Conservation (phyloP, 2,113 vertebrate species). For the Lutjanus erythropterus region DNA sequence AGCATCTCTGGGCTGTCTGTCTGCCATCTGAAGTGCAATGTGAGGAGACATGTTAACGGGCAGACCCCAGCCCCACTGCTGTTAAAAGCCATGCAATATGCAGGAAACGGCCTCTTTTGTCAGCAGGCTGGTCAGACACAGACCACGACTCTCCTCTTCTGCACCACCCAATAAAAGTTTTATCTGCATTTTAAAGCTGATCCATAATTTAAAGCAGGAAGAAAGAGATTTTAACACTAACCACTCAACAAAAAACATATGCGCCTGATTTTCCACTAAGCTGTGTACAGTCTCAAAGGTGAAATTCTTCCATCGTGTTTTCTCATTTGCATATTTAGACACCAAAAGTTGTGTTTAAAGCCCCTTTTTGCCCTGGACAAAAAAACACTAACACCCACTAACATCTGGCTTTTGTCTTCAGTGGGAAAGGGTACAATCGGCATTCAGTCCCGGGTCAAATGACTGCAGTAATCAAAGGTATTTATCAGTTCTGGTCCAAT, state of each 20-base stretch:
- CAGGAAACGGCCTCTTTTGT: constrained; percentile 84
- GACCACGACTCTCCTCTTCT: constrained; percentile 76
- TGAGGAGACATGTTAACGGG: constrained; percentile 86
- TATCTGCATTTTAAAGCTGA: constrained; percentile 84
- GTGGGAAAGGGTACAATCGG: too few species aligned
- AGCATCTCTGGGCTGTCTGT: constrained; percentile 76
- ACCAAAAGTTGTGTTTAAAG: not conserved
- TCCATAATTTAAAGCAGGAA: constrained; percentile 84
- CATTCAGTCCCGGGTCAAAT: too few species aligned
- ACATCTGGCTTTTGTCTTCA: too few species aligned
- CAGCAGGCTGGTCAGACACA: constrained; percentile 73
- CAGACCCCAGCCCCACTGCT: constrained; percentile 74
- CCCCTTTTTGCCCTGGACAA: too few species aligned
- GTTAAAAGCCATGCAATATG: constrained; percentile 86
- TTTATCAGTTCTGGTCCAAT: too few species aligned
- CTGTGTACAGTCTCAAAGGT: constrained; percentile 10
- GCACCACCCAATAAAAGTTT: constrained; percentile 84
- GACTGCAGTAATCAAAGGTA: too few species aligned
- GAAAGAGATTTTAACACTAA: constrained; percentile 79
- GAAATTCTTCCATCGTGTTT: not conserved
- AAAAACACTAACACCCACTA: too few species aligned
- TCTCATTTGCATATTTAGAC: not conserved
- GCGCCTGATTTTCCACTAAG: constrained; percentile 50
- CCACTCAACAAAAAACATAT: constrained; percentile 75
- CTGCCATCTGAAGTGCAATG: constrained; percentile 76